phyloP scores from a whole-genome alignment of 2,888 invertebrate species.

The Eustalomyia histrio region DNA sequence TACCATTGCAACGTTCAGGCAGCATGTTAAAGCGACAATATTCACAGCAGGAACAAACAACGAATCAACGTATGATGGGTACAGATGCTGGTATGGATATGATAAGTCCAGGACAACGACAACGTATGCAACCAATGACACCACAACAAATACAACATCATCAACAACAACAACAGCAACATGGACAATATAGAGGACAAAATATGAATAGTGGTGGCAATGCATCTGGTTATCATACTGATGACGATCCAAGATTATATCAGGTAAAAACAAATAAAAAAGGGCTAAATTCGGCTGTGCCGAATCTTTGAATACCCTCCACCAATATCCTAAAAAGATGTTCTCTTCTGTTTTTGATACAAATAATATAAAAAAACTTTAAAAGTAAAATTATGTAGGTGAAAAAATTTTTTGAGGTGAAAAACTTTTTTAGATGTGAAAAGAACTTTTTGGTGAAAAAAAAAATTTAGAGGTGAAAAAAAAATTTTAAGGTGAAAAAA shows the following conservation, averaged over 20 bases:
- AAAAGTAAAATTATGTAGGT: no score
- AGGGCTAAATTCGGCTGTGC: no score
- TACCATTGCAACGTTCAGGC: slow-evolving; percentile 87
- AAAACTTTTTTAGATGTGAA: no score
- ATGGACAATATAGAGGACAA: slow-evolving; percentile 72
- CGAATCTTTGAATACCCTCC: no score
- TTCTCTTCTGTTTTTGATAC: no score
- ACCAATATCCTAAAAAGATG: no score
- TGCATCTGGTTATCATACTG: slow-evolving; percentile 78
- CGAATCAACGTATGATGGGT: slow-evolving; percentile 81
- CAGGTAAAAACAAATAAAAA: slow-evolving; percentile 77
- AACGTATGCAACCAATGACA: slow-evolving; percentile 74
- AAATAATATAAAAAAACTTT: no score
- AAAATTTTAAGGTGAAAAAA: no score
- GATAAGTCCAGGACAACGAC: slow-evolving; percentile 76
- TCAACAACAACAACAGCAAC: slow-evolving; percentile 69
- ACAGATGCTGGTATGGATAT: slow-evolving; percentile 81
- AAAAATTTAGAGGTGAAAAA: no score
- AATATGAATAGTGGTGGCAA: slow-evolving; percentile 59
- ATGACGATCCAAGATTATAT: slow-evolving; percentile 84
- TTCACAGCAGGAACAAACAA: slow-evolving; percentile 87
- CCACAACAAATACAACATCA: slow-evolving; percentile 77
- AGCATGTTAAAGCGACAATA: slow-evolving; percentile 90
- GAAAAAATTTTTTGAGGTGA: no score
- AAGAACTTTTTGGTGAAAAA: no score